These are phyloP conservation scores for Atta colombica DNA, from an alignment of 1,140 invertebrate species.

Conservation along the genomic window DNA sequence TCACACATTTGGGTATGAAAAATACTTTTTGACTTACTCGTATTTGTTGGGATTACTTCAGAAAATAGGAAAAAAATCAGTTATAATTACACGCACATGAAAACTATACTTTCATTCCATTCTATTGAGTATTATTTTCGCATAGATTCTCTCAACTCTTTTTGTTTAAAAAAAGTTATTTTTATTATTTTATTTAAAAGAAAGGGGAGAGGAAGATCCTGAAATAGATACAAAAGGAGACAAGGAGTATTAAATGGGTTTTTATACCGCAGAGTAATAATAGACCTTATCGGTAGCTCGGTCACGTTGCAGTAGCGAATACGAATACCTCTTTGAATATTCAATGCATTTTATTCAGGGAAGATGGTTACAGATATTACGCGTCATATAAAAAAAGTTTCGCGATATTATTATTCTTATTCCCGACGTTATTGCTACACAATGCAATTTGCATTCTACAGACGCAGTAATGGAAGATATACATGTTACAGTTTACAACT, in stretches of 20 bases:
- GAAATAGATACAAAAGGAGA: background rate
- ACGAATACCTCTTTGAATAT: conserved; percentile 40
- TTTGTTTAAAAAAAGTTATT: background rate
- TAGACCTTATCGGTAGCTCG: conserved; percentile 27
- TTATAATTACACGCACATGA: background rate
- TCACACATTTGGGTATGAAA: background rate
- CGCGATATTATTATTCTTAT: conserved; percentile 13
- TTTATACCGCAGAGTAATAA: conserved; percentile 47
- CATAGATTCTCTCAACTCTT: background rate
- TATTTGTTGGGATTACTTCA: background rate
- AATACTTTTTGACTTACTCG: background rate
- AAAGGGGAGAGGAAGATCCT: background rate
- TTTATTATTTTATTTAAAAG: background rate
- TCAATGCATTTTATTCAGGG: conserved; percentile 45
- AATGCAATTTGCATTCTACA: background rate
- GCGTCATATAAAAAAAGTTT: background rate
- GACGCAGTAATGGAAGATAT: background rate
- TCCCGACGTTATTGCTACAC: background rate
- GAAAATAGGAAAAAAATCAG: background rate
- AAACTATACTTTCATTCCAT: background rate
- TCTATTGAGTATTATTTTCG: background rate
- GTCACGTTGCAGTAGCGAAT: conserved; percentile 28
- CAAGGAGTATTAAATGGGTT: conserved; percentile 11
- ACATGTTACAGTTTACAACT: background rate
- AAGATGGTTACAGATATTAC: conserved; percentile 26